Evolutionary conservation across 2,113 vertebrate genomes (phyloP).

Genomic region (Otus sunia): DNA sequence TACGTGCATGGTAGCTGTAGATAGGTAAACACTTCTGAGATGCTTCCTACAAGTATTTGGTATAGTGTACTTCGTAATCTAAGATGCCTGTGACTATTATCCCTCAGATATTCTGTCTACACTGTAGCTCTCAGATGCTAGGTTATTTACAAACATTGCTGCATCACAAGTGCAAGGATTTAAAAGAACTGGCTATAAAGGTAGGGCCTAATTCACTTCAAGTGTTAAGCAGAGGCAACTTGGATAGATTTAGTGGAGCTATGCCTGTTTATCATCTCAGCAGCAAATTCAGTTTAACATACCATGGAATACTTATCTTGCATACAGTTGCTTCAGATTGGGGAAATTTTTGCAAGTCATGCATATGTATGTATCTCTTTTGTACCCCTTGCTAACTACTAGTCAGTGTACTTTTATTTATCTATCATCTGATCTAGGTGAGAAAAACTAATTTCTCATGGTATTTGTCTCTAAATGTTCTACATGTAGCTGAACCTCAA

Average conservation of each 20-base stretch:
- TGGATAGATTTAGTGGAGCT: conserved; percentile 2
- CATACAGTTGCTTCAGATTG: neutral
- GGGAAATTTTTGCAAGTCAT: neutral
- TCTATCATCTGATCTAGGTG: neutral
- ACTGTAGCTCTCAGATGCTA: neutral
- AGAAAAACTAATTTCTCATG: neutral
- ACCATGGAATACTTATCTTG: neutral
- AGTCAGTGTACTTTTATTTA: neutral
- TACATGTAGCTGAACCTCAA: neutral
- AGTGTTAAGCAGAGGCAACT: neutral
- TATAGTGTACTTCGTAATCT: neutral
- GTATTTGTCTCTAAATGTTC: neutral
- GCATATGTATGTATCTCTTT: neutral
- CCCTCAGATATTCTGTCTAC: neutral
- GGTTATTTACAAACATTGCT: neutral
- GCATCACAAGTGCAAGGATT: neutral
- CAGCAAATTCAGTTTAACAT: conserved; percentile 18
- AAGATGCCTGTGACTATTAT: neutral
- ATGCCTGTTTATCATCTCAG: conserved; percentile 21
- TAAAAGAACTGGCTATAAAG: neutral
- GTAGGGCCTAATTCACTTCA: conserved; percentile 3
- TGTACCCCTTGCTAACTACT: neutral
- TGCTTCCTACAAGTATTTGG: neutral
- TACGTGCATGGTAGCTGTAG: neutral
- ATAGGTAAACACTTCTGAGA: neutral